These are phyloP conservation scores for Teleopsis dalmanni DNA, from an alignment of 1,140 invertebrate genomes.

Conservation along the genomic window DNA sequence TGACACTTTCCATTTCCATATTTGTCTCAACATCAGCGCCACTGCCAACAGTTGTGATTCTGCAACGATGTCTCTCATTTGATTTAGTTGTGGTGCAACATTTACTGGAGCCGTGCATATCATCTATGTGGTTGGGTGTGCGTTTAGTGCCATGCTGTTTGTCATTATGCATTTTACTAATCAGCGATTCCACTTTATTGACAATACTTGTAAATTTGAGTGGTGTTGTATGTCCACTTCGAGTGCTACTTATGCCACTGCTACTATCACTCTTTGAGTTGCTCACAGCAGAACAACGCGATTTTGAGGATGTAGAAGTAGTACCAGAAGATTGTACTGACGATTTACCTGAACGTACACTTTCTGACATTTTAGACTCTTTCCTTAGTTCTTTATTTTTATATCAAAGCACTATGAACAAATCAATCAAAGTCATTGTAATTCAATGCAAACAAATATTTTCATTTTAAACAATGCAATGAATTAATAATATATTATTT, in stretches of 20 bases:
- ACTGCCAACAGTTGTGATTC: background rate
- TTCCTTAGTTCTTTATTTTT: background rate
- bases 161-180: slow-evolving; percentile 42
- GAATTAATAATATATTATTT: background rate
- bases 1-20: background rate
- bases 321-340: background rate
- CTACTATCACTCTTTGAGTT: background rate
- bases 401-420: background rate
- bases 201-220: slow-evolving; percentile 41
- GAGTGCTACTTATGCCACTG: background rate
- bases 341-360: slow-evolving; percentile 5
- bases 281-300: background rate
- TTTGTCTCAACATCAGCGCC: background rate
- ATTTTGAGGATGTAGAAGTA: background rate
- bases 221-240: slow-evolving; percentile 8
- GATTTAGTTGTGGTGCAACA: too few species aligned
- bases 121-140: background rate
- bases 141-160: slow-evolving; percentile 15
- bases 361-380: slow-evolving; percentile 11
- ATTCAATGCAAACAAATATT: background rate
- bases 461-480: background rate
- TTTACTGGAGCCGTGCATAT: background rate
- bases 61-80: too few species aligned
- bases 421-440: background rate
- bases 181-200: slow-evolving; percentile 42